Percentiles rank a stretch among this genome's conserved stretches.
These are phyloP conservation scores for Habropoda laboriosa DNA, from an alignment of 1,140 invertebrate genomes.

Conservation along the genomic window DNA sequence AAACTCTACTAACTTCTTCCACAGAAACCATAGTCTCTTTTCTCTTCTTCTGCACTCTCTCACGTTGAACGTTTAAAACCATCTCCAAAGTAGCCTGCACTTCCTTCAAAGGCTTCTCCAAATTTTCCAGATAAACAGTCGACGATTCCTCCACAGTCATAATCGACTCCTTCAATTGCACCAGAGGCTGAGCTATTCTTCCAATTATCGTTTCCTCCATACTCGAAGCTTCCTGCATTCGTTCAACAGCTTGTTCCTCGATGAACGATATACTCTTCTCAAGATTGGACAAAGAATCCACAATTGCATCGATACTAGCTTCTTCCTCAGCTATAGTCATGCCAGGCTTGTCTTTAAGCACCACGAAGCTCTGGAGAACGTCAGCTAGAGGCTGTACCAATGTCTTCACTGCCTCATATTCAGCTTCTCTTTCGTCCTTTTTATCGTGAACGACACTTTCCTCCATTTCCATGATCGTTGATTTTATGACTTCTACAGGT, in stretches of 20 bases:
- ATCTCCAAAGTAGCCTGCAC: constrained; percentile 38
- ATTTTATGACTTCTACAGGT: constrained; percentile 44
- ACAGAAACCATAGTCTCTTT: background rate
- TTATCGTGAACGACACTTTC: background rate
- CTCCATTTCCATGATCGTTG: constrained; percentile 27
- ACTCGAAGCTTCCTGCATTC: background rate
- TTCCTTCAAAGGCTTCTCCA: constrained; percentile 51
- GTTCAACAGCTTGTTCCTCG: constrained; percentile 56
- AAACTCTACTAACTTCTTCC: constrained; percentile 36
- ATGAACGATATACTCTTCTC: constrained; percentile 73
- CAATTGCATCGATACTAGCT: constrained; percentile 49
- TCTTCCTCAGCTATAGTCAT: constrained; percentile 36
- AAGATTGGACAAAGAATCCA: constrained; percentile 60
- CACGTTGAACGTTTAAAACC: background rate
- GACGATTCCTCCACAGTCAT: constrained; percentile 52
- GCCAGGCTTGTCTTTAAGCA: constrained; percentile 44
- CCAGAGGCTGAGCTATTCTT: constrained; percentile 38
- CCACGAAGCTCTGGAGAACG: constrained; percentile 61
- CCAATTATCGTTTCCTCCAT: constrained; percentile 39
- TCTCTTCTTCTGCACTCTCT: background rate
- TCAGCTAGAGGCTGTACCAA: constrained; percentile 59
- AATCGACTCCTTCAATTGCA: constrained; percentile 50
- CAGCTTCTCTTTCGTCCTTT: background rate
- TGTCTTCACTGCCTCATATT: constrained; percentile 41
- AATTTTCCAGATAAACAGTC: constrained; percentile 43